Base-by-base conservation (phyloP, 2,113 vertebrate species). In the Anguilla japonica region DNA sequence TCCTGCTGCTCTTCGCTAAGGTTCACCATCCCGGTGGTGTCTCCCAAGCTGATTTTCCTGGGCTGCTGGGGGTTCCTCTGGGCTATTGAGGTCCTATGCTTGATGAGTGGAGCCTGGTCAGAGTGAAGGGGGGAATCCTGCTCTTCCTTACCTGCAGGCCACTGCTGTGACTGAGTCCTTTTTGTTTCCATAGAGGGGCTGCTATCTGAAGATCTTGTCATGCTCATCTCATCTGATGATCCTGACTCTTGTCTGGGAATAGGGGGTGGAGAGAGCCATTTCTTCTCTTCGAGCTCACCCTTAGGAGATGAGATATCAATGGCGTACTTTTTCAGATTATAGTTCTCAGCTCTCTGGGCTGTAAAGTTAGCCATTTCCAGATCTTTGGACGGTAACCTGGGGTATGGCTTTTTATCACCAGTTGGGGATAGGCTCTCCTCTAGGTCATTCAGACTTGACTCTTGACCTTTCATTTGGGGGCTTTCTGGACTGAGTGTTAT, bases 11-110 rank as follows among this genome's bases (percentile, higher is more conserved):
- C 90, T 29, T 93, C 90, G 0, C 85, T 84, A 40, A 57, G 79
- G 2, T 90, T 91, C 4, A 83, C 87, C 46, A 88, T 92, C 84
- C 91, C 89, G 26, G 91, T 91, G 1, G 90, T 88, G 50, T 46
- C 85, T 87, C 89, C 75, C 41, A 90, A 92, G 63, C 87, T 90
- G 63, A 91, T 93, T 87, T 87, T 95, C 84, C 87, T 92, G 85
- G 15, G 88, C 81, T 91, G 93, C 0, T 90, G 87, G 43, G 90
- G 41, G 2, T 88, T 87, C 11, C 39, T 86, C 53, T 86, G 89
- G 3, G 83, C 14, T 89, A 91, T 94, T 0, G 41, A 41, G 82
- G 80, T 39, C 88, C 86, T 89, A 63, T 91, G 89, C 15, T 93
- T 89, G 89, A 88, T 89, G 11, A 50, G 85, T 2, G 88, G 83